These are phyloP conservation scores for Tenthredo distinguenda DNA, from an alignment of 2,888 invertebrate genomes.

Conservation along the genomic window DNA sequence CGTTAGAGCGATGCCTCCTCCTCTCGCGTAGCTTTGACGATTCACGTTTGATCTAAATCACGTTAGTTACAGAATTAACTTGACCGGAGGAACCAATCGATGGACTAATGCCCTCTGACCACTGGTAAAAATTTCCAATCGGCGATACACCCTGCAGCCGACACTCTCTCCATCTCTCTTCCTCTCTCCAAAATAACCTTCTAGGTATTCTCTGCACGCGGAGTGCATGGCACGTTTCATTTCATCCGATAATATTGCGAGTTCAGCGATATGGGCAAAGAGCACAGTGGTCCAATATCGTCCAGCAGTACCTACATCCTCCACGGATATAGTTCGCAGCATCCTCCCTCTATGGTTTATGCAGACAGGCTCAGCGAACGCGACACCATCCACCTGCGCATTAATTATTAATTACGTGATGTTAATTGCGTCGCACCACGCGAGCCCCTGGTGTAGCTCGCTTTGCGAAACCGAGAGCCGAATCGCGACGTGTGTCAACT, in stretches of 20 bases:
- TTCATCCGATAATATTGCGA: neutral
- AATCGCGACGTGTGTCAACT: slow-evolving; percentile 24
- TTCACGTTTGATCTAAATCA: slow-evolving; percentile 44
- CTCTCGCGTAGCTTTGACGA: slow-evolving; percentile 13
- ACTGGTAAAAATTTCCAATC: neutral
- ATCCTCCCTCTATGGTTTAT: slow-evolving; percentile 11
- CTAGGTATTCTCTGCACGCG: neutral
- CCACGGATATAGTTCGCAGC: neutral
- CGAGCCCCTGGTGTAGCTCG: neutral
- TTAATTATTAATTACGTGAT: slow-evolving; percentile 53
- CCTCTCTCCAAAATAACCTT: neutral
- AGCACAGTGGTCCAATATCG: slow-evolving; percentile 12
- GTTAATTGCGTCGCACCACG: slow-evolving; percentile 52
- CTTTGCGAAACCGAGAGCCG: slow-evolving; percentile 27
- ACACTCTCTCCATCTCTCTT: neutral
- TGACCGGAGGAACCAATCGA: slow-evolving; percentile 22
- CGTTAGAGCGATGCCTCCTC: slow-evolving; percentile 20
- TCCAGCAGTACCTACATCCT: neutral
- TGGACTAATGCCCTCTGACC: slow-evolving; percentile 30
- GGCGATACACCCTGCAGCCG: neutral
- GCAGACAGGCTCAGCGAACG: slow-evolving; percentile 25
- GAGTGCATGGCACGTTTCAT: slow-evolving; percentile 2
- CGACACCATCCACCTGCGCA: slow-evolving; percentile 44
- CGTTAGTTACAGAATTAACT: slow-evolving; percentile 27
- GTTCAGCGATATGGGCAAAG: neutral